Percentiles rank a stretch among this genome's conserved stretches.
These are phyloP conservation scores for Aphelinus atriplicis DNA, from an alignment of 1,140 invertebrate genomes.

Conservation along the genomic window DNA sequence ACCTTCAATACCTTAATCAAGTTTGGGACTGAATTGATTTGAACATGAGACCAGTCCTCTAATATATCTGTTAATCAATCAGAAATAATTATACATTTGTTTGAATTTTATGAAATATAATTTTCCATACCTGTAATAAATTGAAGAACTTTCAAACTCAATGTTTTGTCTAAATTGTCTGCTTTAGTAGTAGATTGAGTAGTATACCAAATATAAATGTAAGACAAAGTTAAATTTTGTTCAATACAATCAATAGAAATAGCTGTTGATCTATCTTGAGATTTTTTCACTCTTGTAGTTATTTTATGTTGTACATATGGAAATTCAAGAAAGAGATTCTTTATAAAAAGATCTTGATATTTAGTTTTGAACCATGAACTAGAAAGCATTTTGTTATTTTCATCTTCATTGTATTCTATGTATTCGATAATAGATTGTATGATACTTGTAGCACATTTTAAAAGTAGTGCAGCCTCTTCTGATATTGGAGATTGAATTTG, in stretches of 20 bases:
- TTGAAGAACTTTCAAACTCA: conserved; percentile 43
- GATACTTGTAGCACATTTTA: conserved; percentile 69
- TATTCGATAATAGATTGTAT: conserved; percentile 68
- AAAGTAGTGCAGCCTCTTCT: conserved; percentile 67
- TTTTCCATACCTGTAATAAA: conserved; percentile 47
- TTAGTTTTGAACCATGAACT: conserved; percentile 63
- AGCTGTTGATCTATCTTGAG: conserved; percentile 45
- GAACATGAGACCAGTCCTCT: conserved; percentile 46
- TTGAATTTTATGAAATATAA: not conserved
- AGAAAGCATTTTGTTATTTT: conserved; percentile 52
- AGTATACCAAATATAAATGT: conserved; percentile 58
- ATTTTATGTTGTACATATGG: conserved; percentile 62
- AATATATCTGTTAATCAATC: conserved; percentile 52
- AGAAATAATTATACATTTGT: conserved; percentile 21
- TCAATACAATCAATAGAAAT: conserved; percentile 46
- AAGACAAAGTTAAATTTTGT: conserved; percentile 56
- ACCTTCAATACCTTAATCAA: conserved; percentile 58
- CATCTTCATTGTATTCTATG: conserved; percentile 60
- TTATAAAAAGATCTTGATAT: conserved; percentile 64
- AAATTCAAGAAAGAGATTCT: conserved; percentile 67
- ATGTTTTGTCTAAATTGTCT: conserved; percentile 49
- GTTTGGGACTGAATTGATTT: conserved; percentile 43
- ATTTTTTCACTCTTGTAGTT: conserved; percentile 43
- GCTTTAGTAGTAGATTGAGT: conserved; percentile 43
- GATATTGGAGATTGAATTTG: conserved; percentile 61